Evolutionary conservation across 2,113 vertebrate genomes (phyloP).

Genomic region (Athene cunicularia): DNA sequence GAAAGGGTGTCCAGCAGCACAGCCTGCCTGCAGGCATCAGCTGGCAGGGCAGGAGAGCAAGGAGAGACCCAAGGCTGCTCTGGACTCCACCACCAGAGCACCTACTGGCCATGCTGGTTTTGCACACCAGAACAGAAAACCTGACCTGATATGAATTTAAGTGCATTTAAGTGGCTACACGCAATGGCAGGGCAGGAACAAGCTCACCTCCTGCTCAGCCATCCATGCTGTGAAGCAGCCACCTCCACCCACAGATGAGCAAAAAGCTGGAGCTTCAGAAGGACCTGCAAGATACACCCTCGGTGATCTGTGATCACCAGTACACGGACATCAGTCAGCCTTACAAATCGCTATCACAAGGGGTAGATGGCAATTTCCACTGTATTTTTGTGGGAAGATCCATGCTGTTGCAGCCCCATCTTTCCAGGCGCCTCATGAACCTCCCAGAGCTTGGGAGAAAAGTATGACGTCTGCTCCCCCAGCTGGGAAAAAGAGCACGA

Average conservation of each 20-base stretch:
- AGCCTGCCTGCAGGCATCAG: neutral
- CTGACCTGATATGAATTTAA: neutral
- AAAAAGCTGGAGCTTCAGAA: neutral
- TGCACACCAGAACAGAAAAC: neutral
- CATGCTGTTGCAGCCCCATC: fast-evolving
- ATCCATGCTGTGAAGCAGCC: neutral
- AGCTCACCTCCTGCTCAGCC: neutral
- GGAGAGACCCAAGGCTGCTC: neutral
- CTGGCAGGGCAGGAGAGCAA: neutral
- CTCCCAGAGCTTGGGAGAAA: neutral
- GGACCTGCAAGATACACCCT: neutral
- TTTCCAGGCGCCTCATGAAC: neutral
- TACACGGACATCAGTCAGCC: neutral
- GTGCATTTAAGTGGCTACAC: neutral
- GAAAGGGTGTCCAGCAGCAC: neutral
- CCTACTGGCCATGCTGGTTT: neutral
- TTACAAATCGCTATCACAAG: neutral
- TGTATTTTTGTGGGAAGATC: neutral
- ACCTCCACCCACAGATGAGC: neutral
- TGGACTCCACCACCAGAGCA: neutral
- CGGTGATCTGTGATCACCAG: fast-evolving
- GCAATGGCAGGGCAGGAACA: fast-evolving
- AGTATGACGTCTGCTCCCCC: neutral
- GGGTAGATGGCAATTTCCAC: neutral
- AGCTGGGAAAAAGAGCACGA: neutral